Conservation (phyloP, 92 coral and sea anemone species). For the Virgularia gustaviana region DNA sequence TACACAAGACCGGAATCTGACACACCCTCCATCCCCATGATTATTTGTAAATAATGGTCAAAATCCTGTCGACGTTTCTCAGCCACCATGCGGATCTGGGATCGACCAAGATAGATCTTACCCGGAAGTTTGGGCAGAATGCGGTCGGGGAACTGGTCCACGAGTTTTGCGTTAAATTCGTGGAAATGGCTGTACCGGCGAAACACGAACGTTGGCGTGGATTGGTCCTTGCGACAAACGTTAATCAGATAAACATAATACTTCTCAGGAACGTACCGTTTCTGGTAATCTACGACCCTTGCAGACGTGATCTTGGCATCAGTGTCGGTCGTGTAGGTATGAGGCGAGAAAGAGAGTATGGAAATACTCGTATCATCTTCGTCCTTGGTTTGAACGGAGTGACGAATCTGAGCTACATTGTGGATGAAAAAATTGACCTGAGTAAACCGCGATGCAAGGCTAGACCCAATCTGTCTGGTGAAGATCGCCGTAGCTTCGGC, state of each 20-base stretch:
- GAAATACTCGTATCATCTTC: constrained; percentile 54
- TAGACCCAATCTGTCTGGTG: constrained; percentile 84
- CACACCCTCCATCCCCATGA: constrained; percentile 72
- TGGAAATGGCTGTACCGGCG: constrained; percentile 92
- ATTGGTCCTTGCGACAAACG: constrained; percentile 66
- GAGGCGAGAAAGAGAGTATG: constrained; percentile 80
- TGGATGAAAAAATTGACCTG: constrained; percentile 98
- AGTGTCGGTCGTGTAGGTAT: constrained; percentile 54
- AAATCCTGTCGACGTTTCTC: constrained; percentile 89
- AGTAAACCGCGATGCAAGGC: constrained; percentile 92
- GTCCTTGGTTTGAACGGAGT: constrained; percentile 64
- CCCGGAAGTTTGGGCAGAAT: constrained; percentile 81
- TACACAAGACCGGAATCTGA: constrained; percentile 78
- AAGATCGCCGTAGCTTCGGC: constrained; percentile 88
- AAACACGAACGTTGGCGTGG: constrained; percentile 79
- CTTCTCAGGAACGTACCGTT: constrained; percentile 89
- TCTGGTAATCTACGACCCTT: constrained; percentile 92
- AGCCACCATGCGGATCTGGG: constrained; percentile 97
- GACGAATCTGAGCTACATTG: constrained; percentile 96
- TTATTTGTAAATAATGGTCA: constrained; percentile 71
- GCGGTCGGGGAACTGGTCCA: constrained; percentile 73
- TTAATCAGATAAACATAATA: constrained; percentile 91
- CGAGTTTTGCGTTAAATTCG: constrained; percentile 81
- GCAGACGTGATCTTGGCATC: constrained; percentile 86
- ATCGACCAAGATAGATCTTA: constrained; percentile 88